Conservation (phyloP, 2,888 invertebrate species). For the Physocephala rufipes region DNA sequence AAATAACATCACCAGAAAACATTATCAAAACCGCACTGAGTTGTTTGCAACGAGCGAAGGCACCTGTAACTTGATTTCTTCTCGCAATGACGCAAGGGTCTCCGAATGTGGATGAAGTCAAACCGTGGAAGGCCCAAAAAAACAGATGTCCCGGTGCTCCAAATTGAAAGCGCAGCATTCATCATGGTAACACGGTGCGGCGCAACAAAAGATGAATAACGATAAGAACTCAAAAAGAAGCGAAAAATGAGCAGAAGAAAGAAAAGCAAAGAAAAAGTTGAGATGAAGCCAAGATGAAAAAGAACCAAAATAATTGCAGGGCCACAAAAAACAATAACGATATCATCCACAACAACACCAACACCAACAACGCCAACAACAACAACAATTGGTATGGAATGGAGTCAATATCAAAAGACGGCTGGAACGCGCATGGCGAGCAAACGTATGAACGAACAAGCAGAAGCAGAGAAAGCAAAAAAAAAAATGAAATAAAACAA, state of each 20-base stretch:
- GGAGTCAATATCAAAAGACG: constrained; percentile 45
- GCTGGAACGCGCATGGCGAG: constrained; percentile 22
- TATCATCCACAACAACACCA: constrained; percentile 16
- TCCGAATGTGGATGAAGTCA: not conserved
- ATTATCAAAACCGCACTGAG: not conserved
- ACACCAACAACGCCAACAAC: constrained; percentile 39
- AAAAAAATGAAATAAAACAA: not conserved
- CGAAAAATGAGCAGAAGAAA: not conserved
- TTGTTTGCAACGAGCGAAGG: too few relatives aligned
- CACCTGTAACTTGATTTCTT: too few relatives aligned
- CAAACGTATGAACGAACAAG: not conserved
- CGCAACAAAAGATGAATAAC: not conserved
- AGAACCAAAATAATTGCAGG: not conserved
- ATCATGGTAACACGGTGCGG: constrained; percentile 47
- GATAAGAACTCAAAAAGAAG: not conserved
- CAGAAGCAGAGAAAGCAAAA: not conserved
- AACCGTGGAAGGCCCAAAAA: constrained; percentile 29
- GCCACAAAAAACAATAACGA: constrained; percentile 7
- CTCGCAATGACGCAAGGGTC: too few relatives aligned
- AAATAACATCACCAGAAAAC: not conserved
- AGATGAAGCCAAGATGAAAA: not conserved
- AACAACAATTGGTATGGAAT: constrained; percentile 41
- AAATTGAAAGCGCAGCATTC: constrained; percentile 59
- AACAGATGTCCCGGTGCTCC: constrained; percentile 64
- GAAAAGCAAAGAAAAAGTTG: not conserved